Evolutionary conservation across 1,140 invertebrate species (phyloP), one percentile per base, ranked within the genome.

Genomic region (Formica selysi): DNA sequence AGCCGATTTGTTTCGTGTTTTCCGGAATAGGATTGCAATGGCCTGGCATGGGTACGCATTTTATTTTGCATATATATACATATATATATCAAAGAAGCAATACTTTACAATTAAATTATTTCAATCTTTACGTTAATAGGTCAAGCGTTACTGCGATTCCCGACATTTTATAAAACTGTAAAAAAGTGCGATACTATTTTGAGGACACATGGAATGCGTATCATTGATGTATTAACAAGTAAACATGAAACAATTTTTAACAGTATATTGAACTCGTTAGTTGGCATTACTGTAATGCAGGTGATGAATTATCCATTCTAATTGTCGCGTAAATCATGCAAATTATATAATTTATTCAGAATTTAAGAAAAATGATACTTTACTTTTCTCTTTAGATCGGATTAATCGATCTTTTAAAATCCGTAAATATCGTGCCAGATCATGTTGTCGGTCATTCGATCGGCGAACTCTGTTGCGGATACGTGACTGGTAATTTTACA

Each of bases 151-250:
- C 95, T 98, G 94, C 91, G 94, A 57, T 93, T 98, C 5, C 95
- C 96, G 41, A 89, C 96, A 13, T 98, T 98, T 93, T 95, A 95
- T 19, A 91, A 95, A 44, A 96, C 97, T 3, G 96, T 98, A 61
- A 87, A 95, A 73, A 96, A 96, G 92, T 98, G 97, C 81, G 97
- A 98, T 91, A 95, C 96, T 89, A 95, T 96, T 3, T 94, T 99
- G 1, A 95, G 96, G 89, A 96, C 97, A 0, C 97, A 97, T 92
- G 97, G 97, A 13, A 92, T 99, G 32, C 97, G 99, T 93, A 95
- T 99, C 6, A 96, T 97, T 19, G 95, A 97, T 64, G 97, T 99
- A 87, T 95, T 99, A 44, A 97, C 97, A 0, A 97, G 96, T n/a
- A 95, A 96, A 16, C 96, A 98, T 91, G 95, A 22, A 22, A 22